Evolutionary conservation across 1,140 invertebrate genomes (phyloP), one percentile per base, ranked within the genome.

Genomic region (Agrypnia vestita): DNA sequence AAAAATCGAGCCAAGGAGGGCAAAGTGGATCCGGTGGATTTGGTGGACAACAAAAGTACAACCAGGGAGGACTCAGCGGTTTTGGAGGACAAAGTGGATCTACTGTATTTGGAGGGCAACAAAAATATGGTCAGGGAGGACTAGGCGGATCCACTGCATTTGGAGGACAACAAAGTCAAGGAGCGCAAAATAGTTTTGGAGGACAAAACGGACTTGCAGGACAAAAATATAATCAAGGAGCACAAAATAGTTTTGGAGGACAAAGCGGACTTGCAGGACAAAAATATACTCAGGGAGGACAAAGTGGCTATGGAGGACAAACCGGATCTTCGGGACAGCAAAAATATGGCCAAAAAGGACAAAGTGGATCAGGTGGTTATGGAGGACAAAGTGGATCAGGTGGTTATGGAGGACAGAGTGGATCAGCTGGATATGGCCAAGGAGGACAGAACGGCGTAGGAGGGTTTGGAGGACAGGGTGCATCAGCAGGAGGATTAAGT

Each of bases 401-500:
- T 46, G 78, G 78, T 21, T 62, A 46, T 15, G 73, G 73, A 49
- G 75, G 75, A 47, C 64, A 69, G 8, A 51, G 76, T 43, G 59
- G 59, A 76, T 76, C 53, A 3, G 17, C 53, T 35, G 25, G 21
- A 17, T 49, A 17, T n/a, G 46, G 11, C 15, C 64, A 69, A 49
- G 64, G 43, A 13, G 76, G 76, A 51, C 46, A 35, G 13, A 25
- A 21, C 9, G 73, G 73, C 0, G 11, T 17, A 4, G 25, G 25
- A 8, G 73, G 74, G 21, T 62, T 62, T 35, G 56, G 59, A 47
- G 59, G 74, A 10, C 69, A 72, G 21, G n/a, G 76, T n/a, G 62
- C 47, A 76, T 76, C 44, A 0, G 25, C 35, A 46, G 56, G 15
- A 17, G 69, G 44, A 19, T 4, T 0, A 25, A 15, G 56, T 25